Conservation (phyloP, 2,797 vertebrate species). For the Thamnophis elegans region DNA sequence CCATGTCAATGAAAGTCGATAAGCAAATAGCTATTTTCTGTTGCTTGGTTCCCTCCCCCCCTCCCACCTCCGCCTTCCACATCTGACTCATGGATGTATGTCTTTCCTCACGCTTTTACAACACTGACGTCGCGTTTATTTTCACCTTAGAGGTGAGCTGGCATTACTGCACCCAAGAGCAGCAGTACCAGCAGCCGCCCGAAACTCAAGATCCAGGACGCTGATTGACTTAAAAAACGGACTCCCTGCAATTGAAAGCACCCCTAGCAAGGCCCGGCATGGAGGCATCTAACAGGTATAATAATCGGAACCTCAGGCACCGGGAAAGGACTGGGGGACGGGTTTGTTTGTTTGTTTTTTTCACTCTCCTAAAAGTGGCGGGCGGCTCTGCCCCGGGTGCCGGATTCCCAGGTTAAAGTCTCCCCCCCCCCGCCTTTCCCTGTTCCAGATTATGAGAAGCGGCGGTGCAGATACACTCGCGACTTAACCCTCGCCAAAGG, state of each 20-base stretch:
- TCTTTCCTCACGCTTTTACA: neutral
- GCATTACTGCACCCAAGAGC: constrained; percentile 1
- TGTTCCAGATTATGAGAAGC: no score
- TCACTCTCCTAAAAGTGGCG: neutral
- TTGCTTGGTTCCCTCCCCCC: neutral
- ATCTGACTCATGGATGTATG: constrained; percentile 8
- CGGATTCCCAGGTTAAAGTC: neutral
- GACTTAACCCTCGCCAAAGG: neutral
- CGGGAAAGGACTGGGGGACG: neutral
- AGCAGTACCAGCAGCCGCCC: neutral
- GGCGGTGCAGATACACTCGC: neutral
- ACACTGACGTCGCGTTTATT: constrained; percentile 2
- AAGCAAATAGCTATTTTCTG: neutral
- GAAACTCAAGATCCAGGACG: neutral
- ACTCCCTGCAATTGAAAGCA: neutral
- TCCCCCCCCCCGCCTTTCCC: neutral
- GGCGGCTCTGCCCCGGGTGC: neutral
- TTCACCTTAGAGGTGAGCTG: constrained; percentile 2
- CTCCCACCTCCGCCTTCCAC: neutral
- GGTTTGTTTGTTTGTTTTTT: no score
- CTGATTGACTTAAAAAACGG: neutral
- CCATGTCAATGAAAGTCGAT: neutral
- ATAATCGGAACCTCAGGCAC: neutral
- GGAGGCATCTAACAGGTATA: constrained; percentile 2
- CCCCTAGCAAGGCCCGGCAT: neutral